Evolutionary conservation across 1,140 invertebrate species (phyloP), one percentile per base, ranked within the genome.

Genomic region (Neoseiulus cucumeris): DNA sequence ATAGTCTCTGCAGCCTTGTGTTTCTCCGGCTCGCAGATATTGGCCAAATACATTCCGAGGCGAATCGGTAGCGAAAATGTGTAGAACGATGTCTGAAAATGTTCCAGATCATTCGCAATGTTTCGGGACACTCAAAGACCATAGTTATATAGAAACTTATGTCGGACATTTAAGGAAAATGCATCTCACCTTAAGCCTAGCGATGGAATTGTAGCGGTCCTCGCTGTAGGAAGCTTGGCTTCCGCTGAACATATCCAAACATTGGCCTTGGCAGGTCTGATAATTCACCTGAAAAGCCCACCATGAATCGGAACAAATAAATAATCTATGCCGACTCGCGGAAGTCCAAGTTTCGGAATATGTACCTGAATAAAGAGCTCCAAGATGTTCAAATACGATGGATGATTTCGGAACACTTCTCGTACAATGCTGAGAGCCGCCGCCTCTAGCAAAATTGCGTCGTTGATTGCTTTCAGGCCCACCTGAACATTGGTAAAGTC

Each of bases 1-100:
- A 97, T 91, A 0, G 81, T 85, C 75, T 89, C 87, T 0, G 87
- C 88, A 77, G 91, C 25, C 1, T 17, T 5, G 64, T 70, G 69
- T 14, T 18, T 29, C 51, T 18, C 14, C 14, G 51, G 22, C 2
- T 25, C 22, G 22, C 25, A 29, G 51, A 59, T 59, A 14, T 59
- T 25, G 51, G 51, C 51, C 33, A 59, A 59, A 25, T 59, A 59
- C 51, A 59, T 59, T 9, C 51, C 51, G 4, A 59, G 51, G 17
- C 51, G 51, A 59, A 59, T 59, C 9, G 51, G 51, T 29, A 59
- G 14, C 1, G 51, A 20, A 25, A 59, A 59, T n/a, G 51, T 59
- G 22, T 59, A 59, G 22, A n/a, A 59, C 25, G 14, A 17, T 2
- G 51, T 59, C 51, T 59, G 51, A 6, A 59, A 47, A n/a, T 4